phyloP scores from a whole-genome alignment of 2,888 invertebrate species.

The Drosophila vallismaia region DNA sequence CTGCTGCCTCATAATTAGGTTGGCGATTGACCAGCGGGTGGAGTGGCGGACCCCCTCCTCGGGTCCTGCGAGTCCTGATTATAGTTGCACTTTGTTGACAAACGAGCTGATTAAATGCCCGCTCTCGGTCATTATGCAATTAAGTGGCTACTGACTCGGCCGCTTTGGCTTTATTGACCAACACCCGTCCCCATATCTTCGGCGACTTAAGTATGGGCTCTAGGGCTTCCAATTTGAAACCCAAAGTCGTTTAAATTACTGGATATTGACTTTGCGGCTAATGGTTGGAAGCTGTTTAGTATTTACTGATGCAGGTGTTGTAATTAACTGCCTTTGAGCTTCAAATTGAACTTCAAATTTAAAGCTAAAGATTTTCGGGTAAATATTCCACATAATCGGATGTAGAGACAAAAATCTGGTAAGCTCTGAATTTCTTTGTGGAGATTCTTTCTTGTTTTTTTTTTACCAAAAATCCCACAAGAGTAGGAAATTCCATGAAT shows the following conservation, averaged over 20 bases:
- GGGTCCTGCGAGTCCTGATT: constrained; percentile 15
- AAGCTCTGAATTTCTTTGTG: constrained; percentile 71
- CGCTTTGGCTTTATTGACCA: constrained; percentile 20
- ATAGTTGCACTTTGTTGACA: constrained; percentile 76
- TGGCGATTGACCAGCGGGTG: constrained; percentile 43
- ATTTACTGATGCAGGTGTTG: background rate
- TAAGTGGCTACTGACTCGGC: constrained; percentile 57
- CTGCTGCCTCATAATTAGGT: constrained; percentile 66
- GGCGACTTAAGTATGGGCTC: constrained; percentile 3
- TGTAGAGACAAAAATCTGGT: constrained; percentile 38
- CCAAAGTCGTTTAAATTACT: constrained; percentile 1
- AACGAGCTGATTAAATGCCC: constrained; percentile 74
- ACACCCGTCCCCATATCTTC: constrained; percentile 16
- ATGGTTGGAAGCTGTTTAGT: background rate
- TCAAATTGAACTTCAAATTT: background rate
- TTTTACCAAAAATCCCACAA: constrained; percentile 29
- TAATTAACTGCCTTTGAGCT: background rate
- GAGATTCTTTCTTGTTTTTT: constrained; percentile 61
- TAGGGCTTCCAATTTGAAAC: background rate
- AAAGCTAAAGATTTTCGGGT: background rate
- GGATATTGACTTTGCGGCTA: background rate
- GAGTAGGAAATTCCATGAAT: constrained; percentile 49
- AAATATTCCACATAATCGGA: constrained; percentile 24
- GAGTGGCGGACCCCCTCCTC: background rate
- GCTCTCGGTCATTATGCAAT: constrained; percentile 74